Percentiles rank a stretch among this genome's conserved stretches.
These are phyloP conservation scores for Nezara viridula DNA, from an alignment of 2,888 invertebrate genomes.

Conservation along the genomic window DNA sequence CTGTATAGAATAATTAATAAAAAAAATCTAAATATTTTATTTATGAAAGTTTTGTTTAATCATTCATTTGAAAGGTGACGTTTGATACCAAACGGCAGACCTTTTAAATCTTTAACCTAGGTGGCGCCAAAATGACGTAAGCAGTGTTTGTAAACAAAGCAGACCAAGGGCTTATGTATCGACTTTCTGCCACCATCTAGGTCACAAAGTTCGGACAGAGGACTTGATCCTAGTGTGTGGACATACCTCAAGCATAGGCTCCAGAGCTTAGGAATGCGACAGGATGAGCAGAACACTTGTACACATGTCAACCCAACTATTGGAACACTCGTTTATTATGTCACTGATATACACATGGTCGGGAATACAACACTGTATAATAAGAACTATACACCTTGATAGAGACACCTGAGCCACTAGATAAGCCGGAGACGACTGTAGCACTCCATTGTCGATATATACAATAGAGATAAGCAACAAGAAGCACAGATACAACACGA, in stretches of 20 bases:
- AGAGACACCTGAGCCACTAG: not conserved
- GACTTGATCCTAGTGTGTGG: not conserved
- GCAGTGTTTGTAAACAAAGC: slow-evolving; percentile 51
- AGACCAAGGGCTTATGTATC: not conserved
- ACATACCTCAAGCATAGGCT: slow-evolving; percentile 32
- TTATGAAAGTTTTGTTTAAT: slow-evolving; percentile 19
- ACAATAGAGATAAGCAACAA: not conserved
- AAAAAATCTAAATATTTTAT: too few relatives aligned
- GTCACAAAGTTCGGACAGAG: not conserved
- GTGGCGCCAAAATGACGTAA: slow-evolving; percentile 55
- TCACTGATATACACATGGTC: slow-evolving; percentile 14
- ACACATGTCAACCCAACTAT: not conserved
- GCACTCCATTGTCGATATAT: not conserved
- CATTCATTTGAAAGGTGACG: not conserved
- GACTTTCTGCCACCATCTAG: slow-evolving; percentile 36
- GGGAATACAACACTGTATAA: not conserved
- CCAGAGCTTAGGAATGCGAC: not conserved
- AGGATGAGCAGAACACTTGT: not conserved
- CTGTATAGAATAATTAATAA: too few relatives aligned
- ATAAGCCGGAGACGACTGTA: not conserved
- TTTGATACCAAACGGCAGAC: not conserved
- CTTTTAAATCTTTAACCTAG: not conserved
- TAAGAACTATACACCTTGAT: not conserved
- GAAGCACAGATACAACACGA: not conserved
- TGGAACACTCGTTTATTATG: not conserved